These are phyloP conservation scores for Hemaris fuciformis DNA, from an alignment of 2,888 invertebrate species.

Conservation along the genomic window DNA sequence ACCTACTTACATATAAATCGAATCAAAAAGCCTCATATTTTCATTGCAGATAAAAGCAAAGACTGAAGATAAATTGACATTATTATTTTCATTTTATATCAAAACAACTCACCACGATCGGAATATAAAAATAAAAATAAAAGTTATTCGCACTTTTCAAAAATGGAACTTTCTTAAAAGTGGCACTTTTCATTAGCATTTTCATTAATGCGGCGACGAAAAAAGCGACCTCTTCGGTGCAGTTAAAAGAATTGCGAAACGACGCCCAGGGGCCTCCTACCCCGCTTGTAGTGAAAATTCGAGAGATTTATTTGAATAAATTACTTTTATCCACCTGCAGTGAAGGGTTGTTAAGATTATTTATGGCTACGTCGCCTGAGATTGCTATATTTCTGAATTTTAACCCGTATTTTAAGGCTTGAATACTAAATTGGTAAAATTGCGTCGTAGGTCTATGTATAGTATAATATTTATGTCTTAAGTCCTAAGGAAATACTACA, in stretches of 20 bases:
- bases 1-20: too few relatives aligned
- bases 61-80: too few relatives aligned
- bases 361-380: constrained; percentile 51
- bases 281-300: constrained; percentile 57
- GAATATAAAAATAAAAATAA: background rate
- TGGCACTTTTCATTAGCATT: constrained; percentile 58
- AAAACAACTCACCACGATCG: too few relatives aligned
- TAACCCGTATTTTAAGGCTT: background rate
- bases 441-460: too few relatives aligned
- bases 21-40: too few relatives aligned
- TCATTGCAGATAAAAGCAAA: too few relatives aligned
- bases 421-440: background rate
- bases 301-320: constrained; percentile 79
- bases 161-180: constrained; percentile 17
- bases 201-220: constrained; percentile 64
- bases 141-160: background rate
- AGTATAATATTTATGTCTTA: too few relatives aligned
- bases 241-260: constrained; percentile 70
- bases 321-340: constrained; percentile 75
- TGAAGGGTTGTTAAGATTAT: constrained; percentile 73
- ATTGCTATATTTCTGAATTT: constrained; percentile 21
- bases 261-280: constrained; percentile 68
- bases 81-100: too few relatives aligned
- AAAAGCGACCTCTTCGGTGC: constrained; percentile 57
- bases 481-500: too few relatives aligned